Conservation (phyloP, 2,888 invertebrate species). For the Mayetiola destructor region DNA sequence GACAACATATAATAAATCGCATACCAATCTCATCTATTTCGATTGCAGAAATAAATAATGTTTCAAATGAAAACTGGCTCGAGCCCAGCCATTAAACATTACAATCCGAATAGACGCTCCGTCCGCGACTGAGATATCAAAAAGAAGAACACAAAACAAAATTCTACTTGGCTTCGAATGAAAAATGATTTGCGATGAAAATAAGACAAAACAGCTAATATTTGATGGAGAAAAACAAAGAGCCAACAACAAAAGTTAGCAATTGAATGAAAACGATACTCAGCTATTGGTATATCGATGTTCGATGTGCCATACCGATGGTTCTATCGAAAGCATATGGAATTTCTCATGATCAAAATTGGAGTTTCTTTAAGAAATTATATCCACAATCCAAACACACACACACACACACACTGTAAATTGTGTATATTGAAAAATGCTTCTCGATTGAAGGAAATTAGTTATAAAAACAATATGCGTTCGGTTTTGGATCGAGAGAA, state of each 20-base stretch:
- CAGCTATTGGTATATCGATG: not conserved
- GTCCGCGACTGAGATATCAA: not conserved
- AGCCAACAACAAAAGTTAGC: not conserved
- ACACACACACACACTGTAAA: no score
- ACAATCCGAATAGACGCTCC: not conserved
- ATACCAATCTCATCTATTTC: not conserved
- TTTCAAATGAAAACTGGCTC: not conserved
- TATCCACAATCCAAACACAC: no score
- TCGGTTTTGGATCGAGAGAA: no score
- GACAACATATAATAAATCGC: constrained; percentile 5
- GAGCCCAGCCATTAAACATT: not conserved
- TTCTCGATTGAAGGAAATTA: no score
- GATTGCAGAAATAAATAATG: constrained; percentile 9
- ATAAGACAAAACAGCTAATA: constrained; percentile 3
- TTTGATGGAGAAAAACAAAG: not conserved
- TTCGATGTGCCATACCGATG: no score
- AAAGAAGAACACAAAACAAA: not conserved
- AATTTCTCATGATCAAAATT: no score
- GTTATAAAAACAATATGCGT: no score
- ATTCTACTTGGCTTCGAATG: no score
- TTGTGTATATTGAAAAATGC: no score
- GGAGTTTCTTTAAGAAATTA: no score
- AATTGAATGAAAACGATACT: constrained; percentile 1
- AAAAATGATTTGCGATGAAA: constrained; percentile 10
- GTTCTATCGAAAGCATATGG: no score